phyloP scores from a whole-genome alignment of 2,113 vertebrate species.

The Dendropsophus ebraccatus region DNA sequence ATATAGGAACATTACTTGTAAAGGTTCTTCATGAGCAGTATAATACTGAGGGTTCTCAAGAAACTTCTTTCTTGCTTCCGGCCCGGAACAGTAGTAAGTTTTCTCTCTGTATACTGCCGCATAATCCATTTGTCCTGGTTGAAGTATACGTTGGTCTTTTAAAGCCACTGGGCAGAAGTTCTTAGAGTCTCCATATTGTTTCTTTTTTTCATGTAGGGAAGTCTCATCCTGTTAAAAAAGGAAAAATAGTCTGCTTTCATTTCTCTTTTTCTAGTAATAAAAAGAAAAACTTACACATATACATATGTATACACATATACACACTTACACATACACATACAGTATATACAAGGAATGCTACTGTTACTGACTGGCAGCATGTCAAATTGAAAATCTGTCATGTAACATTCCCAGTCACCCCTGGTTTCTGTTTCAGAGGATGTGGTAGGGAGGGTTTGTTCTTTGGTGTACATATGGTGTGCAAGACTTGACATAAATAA shows the following conservation, averaged over 20 bases:
- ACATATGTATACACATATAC: no score
- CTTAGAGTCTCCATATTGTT: slow-evolving; percentile 83
- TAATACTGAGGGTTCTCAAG: slow-evolving; percentile 81
- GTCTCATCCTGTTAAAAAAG: slow-evolving; percentile 72
- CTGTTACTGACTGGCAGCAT: no score
- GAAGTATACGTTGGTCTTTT: slow-evolving; percentile 81
- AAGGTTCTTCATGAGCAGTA: slow-evolving; percentile 73
- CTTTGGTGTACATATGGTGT: no score
- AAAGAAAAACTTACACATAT: no score
- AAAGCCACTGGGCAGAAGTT: slow-evolving; percentile 91
- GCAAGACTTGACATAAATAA: no score
- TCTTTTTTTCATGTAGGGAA: slow-evolving; percentile 69
- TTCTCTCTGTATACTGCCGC: slow-evolving; percentile 88
- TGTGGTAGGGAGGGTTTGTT: no score
- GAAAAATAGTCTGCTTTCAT: background rate
- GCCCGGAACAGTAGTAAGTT: slow-evolving; percentile 83
- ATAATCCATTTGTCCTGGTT: slow-evolving; percentile 75
- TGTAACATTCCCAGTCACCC: no score
- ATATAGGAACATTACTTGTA: slow-evolving; percentile 77
- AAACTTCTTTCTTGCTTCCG: slow-evolving; percentile 80
- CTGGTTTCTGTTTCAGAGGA: no score
- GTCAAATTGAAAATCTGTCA: no score
- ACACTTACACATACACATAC: no score
- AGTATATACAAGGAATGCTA: no score
- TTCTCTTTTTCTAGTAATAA: background rate